Evolutionary conservation across 2,888 invertebrate species (phyloP), one percentile per base, ranked within the genome.

Genomic region (Aspidiotus destructor): DNA sequence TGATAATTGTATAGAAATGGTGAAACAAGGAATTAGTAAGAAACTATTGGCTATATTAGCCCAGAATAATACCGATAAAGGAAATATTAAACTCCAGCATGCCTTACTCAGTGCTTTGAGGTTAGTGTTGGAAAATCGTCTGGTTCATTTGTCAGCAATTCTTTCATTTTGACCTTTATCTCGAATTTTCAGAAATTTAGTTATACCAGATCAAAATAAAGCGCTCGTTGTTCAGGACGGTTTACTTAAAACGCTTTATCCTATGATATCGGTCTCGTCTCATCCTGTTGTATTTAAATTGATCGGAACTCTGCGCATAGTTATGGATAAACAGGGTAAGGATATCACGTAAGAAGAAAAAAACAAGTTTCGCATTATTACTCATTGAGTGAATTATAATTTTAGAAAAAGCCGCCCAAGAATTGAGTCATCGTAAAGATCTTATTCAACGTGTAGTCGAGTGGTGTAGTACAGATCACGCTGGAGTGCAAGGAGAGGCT

Each of bases 401-500:
- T 62, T 17, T 8, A 89, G 89, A 86, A 76, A 79, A 83, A 73
- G 85, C 88, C 0, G 90, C 92, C 0, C 76, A 82, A 71, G 81
- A 83, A 74, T 78, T 92, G 70, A 84, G 88, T 41, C 78, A 79
- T 53, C 83, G 83, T 72, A 79, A 78, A 70, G 82, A 82, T 8
- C 83, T 91, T 70, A 79, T 92, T 68, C 79, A 81, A 40, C 83
- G 84, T 73, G 79, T 87, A 64, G 85, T 88, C 41, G 82, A 84
- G 70, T 92, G 91, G 89, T 88, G 87, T 74, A 86, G 85, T 65
- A 86, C 87, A 11, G 88, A 88, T 75, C 87, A 88, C 79, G 85
- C 89, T 62, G 92, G 92, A 17, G 90, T 92, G 6, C 86, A 89
- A 74, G 90, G 88, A 40, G 88, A 89, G 82, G 87, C 89, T 15